phyloP scores from a whole-genome alignment of 1,140 invertebrate species.

The Dysdera silvatica region DNA sequence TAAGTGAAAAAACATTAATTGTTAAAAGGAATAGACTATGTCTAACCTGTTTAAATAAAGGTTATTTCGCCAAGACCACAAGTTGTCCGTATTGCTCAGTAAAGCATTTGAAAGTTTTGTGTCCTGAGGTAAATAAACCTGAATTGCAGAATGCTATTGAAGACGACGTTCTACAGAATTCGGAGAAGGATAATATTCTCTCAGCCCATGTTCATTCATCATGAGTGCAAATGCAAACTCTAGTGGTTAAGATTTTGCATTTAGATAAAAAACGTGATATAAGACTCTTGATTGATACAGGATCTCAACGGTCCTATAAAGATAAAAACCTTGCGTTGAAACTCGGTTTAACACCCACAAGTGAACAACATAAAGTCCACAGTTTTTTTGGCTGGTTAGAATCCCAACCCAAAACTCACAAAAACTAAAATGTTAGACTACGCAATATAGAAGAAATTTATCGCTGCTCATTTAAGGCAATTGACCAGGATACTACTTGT shows the following conservation, averaged over 20 bases:
- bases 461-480: not conserved
- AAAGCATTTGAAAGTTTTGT: not conserved
- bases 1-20: not conserved
- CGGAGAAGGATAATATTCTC: not conserved
- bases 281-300: not conserved
- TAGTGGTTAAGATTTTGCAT: not conserved
- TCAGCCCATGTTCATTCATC: not conserved
- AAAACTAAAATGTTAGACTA: not conserved
- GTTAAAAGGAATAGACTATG: not conserved
- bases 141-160: not conserved
- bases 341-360: not conserved
- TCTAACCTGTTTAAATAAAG: not conserved
- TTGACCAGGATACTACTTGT: constrained; percentile 3
- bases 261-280: not conserved
- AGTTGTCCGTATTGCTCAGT: not conserved
- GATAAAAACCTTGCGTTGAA: not conserved
- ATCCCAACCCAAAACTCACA: not conserved
- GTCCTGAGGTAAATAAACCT: not conserved
- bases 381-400: not conserved
- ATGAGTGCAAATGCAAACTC: not conserved
- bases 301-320: not conserved
- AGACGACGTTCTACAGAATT: not conserved
- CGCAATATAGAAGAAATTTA: not conserved
- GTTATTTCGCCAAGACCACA: not conserved
- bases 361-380: not conserved